These are phyloP conservation scores for Hylaeus anthracinus DNA, from an alignment of 1,140 invertebrate genomes.

Conservation along the genomic window DNA sequence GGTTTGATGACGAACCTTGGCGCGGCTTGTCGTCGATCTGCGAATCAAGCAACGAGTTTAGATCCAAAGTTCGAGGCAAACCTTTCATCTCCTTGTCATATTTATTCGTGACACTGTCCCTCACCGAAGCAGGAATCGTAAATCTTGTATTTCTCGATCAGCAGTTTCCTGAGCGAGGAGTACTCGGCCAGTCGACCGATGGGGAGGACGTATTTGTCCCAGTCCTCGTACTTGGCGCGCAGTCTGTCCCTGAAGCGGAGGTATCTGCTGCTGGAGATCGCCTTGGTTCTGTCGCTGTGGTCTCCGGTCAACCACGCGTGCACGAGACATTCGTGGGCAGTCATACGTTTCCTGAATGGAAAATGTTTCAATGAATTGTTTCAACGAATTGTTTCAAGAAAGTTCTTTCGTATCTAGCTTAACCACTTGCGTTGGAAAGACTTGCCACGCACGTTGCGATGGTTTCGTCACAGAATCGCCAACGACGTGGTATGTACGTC, in stretches of 20 bases:
- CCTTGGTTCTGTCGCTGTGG: slow-evolving; percentile 86
- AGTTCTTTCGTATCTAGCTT: background rate
- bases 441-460: no score
- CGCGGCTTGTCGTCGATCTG: slow-evolving; percentile 97
- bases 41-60: slow-evolving; percentile 41
- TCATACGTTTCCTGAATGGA: slow-evolving; percentile 93
- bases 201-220: slow-evolving; percentile 95
- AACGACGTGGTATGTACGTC: no score
- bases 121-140: slow-evolving; percentile 96
- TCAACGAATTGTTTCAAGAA: background rate
- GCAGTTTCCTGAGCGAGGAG: slow-evolving; percentile 96
- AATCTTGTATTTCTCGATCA: slow-evolving; percentile 98
- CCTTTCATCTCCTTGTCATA: background rate
- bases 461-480: no score
- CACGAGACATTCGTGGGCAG: slow-evolving; percentile 96
- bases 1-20: slow-evolving; percentile 99
- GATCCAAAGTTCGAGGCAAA: background rate
- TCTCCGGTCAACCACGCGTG: slow-evolving; percentile 97
- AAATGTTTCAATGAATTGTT: background rate
- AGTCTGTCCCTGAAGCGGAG: slow-evolving; percentile 93
- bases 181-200: slow-evolving; percentile 98
- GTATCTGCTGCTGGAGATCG: slow-evolving; percentile 92
- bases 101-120: slow-evolving; percentile 33
- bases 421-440: no score
- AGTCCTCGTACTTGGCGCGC: slow-evolving; percentile 92